Evolutionary conservation across 2,888 invertebrate genomes (phyloP).

Genomic region (Drosophila merina): DNA sequence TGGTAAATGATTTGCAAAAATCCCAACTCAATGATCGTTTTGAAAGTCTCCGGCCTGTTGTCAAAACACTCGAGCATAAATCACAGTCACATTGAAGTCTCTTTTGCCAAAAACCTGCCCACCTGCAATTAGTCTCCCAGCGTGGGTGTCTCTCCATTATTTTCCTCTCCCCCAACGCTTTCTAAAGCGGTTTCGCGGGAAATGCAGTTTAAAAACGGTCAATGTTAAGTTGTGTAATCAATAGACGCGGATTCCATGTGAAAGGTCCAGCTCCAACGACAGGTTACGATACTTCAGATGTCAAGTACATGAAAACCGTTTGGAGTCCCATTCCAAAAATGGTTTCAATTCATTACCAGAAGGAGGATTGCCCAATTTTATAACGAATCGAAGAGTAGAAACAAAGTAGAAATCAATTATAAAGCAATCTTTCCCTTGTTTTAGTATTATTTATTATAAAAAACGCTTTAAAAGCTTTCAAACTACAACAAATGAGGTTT

Average conservation of each 20-base stretch:
- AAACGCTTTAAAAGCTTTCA: no score
- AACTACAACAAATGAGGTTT: no score
- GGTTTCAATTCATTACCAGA: conserved; percentile 27
- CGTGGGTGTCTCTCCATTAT: conserved; percentile 51
- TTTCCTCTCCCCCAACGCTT: neutral
- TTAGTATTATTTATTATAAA: no score
- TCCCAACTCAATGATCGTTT: conserved; percentile 28
- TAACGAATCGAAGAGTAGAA: neutral
- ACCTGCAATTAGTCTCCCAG: conserved; percentile 54
- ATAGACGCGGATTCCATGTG: conserved; percentile 29
- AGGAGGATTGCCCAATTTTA: conserved; percentile 37
- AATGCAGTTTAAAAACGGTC: conserved; percentile 55
- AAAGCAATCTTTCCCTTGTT: no score
- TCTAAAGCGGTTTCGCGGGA: conserved; percentile 15
- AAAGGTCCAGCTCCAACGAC: conserved; percentile 29
- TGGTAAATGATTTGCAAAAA: conserved; percentile 47
- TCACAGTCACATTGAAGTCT: conserved; percentile 59
- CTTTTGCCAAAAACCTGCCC: conserved; percentile 48
- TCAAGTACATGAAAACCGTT: conserved; percentile 57
- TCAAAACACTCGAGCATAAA: conserved; percentile 63
- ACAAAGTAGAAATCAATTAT: neutral
- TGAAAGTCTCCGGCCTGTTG: conserved; percentile 54
- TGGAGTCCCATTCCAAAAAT: conserved; percentile 34
- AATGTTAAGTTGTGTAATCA: conserved; percentile 38
- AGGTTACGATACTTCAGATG: conserved; percentile 57